phyloP scores from a whole-genome alignment of 2,888 invertebrate genomes.

The Diadegma fenestrale region DNA sequence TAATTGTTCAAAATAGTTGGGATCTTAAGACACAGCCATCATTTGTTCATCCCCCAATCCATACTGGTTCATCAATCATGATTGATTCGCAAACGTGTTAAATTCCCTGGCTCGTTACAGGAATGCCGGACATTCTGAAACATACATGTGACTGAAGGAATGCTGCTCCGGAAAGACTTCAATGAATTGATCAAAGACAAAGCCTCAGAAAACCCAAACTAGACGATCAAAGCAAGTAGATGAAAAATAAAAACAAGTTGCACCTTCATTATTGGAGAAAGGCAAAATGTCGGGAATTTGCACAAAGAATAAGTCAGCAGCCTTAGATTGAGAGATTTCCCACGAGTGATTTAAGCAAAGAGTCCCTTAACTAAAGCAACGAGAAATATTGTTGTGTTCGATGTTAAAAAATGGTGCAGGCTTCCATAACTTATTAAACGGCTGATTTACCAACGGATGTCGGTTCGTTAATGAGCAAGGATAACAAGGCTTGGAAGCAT shows the following conservation, averaged over 20 bases:
- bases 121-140: too few relatives aligned
- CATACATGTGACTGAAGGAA: background rate
- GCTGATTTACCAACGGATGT: background rate
- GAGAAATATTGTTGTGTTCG: background rate
- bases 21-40: background rate
- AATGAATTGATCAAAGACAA: background rate
- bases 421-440: background rate
- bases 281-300: constrained; percentile 13
- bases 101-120: too few relatives aligned
- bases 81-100: too few relatives aligned
- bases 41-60: too few relatives aligned
- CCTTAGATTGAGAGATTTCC: background rate
- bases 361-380: background rate
- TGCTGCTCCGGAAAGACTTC: background rate
- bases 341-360: too few relatives aligned
- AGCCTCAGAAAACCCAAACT: background rate
- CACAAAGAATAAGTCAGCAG: background rate
- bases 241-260: background rate
- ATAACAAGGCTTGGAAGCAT: background rate
- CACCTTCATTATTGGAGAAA: constrained; percentile 11
- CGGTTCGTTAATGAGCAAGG: background rate
- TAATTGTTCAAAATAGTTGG: background rate
- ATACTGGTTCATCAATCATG: too few relatives aligned
- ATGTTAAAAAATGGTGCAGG: background rate
- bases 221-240: background rate